phyloP scores from a whole-genome alignment of 1,140 invertebrate genomes.

The Polyergus mexicanus region DNA sequence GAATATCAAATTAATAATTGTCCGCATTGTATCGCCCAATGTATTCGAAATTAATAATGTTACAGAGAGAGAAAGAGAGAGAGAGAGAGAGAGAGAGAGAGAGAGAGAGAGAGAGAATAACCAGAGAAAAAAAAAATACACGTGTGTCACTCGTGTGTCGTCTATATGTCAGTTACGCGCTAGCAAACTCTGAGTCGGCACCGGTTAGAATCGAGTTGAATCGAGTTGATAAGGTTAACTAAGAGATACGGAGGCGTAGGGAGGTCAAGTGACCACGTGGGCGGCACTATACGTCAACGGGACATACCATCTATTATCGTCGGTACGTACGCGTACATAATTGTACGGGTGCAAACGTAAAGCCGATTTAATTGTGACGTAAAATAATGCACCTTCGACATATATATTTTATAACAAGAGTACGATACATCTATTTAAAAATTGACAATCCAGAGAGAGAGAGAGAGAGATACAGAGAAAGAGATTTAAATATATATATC shows the following conservation, averaged over 20 bases:
- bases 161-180: conserved; percentile 52
- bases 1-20: neutral
- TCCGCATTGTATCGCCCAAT: neutral
- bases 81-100: neutral
- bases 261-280: conserved; percentile 86
- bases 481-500: neutral
- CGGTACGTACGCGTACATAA: conserved; percentile 39
- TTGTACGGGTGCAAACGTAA: conserved; percentile 62
- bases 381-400: conserved; percentile 27
- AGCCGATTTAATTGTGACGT: conserved; percentile 65
- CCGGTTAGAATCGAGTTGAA: conserved; percentile 82
- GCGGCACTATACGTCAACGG: conserved; percentile 81
- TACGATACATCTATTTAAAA: neutral
- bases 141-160: conserved; percentile 48
- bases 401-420: neutral
- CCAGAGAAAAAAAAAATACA: conserved; percentile 58
- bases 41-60: conserved; percentile 31
- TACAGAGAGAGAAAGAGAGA: neutral
- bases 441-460: neutral
- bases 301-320: conserved; percentile 81
- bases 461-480: too few relatives aligned
- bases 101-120: neutral
- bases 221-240: conserved; percentile 86
- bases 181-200: conserved; percentile 62
- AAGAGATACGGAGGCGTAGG: conserved; percentile 84